Conservation (phyloP, 2,797 vertebrate genomes). For the Gadopsis bispinosus region DNA sequence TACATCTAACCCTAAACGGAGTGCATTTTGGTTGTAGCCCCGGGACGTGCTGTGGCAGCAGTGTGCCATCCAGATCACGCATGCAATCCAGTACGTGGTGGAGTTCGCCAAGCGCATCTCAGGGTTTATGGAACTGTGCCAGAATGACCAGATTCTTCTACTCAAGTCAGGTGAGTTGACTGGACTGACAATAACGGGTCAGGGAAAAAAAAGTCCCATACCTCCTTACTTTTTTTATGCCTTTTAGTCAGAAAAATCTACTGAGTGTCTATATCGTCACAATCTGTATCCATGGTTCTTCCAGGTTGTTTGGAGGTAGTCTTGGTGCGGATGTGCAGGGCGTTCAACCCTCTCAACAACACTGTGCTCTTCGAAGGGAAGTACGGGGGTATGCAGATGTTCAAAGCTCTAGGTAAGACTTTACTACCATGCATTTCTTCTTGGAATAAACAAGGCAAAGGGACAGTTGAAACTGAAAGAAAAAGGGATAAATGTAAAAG, state of each 20-base stretch:
- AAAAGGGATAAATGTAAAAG: neutral
- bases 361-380: constrained; percentile 99
- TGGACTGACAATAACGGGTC: neutral
- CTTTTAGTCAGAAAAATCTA: neutral
- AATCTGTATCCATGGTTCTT: constrained; percentile 32
- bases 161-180: constrained; percentile 95
- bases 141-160: constrained; percentile 99
- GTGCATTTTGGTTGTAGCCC: constrained; percentile 84
- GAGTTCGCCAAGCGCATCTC: constrained; percentile 99
- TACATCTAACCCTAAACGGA: neutral
- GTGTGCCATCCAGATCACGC: constrained; percentile 99
- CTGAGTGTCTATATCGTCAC: neutral
- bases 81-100: constrained; percentile 99
- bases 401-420: constrained; percentile 94
- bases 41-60: constrained; percentile 98
- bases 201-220: neutral
- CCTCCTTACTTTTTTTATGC: neutral
- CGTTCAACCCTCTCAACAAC: constrained; percentile 99
- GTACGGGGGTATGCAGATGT: constrained; percentile 99
- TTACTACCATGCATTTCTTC: neutral
- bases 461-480: neutral
- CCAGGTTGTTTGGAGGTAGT: constrained; percentile 98
- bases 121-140: constrained; percentile 99
- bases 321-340: constrained; percentile 99
- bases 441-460: neutral